Evolutionary conservation across 2,113 vertebrate species (phyloP), one percentile per base, ranked within the genome.

Genomic region (Erythrocercus mccallii): DNA sequence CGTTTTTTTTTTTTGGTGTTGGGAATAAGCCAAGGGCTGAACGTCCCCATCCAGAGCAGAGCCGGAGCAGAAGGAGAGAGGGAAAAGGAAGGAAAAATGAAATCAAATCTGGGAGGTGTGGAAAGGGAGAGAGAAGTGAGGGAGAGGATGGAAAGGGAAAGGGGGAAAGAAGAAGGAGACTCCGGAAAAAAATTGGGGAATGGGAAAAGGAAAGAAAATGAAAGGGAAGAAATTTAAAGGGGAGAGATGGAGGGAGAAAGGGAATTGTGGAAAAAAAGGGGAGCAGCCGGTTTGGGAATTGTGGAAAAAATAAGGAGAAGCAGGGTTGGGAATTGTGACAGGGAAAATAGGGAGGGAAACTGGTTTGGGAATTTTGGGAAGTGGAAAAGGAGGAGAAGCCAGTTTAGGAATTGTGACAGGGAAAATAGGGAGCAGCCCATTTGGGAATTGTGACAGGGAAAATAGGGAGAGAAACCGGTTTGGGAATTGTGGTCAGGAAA

Each of bases 391-490:
- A 31, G 54, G 54, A 56, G 11, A 2, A n/a, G 12, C 33, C 13
- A 5, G 13, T 35, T 57, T 35, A 47, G 70, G 6, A 58, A 35
- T 58, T 58, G 22, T 35, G 54, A 5, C 19, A 12, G 31, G 31
- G 5, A 21, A 37, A 48, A 6, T 2, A 4, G 10, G n/a, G 57
- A 25, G 12, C 0, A 50, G 2, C 7, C 0, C 0, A 3, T 30
- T 17, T 37, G 31, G 68, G 6, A 71, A 40, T 71, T 53, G 2
- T 24, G 47, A 10, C 3, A 6, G 2, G 50, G 5, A 27, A 35
- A 66, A 47, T 7, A 11, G 12, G 11, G 6, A 21, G 57, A 25
- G 9, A 3, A 35, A 9, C 8, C 4, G 3, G 21, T 35, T 42
- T 17, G 42, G 6, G 42, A 40, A 40, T 40, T 40, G 10, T 40